These are phyloP conservation scores for Ennomos erosarius DNA, from an alignment of 2,888 invertebrate genomes.

Conservation along the genomic window DNA sequence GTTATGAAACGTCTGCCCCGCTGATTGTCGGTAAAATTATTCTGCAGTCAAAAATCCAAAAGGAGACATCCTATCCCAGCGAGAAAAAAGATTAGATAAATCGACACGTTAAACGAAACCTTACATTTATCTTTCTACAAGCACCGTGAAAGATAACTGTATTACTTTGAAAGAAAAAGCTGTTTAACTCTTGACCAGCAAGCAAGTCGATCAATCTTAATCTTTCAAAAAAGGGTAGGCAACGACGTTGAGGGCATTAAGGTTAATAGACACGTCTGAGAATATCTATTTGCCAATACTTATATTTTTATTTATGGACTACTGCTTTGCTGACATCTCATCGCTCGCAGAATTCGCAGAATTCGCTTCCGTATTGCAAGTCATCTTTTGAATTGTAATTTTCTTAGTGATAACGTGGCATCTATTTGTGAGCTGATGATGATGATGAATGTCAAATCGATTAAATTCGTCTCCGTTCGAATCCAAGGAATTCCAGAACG, in stretches of 20 bases:
- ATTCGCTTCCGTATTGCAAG: too few relatives aligned
- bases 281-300: conserved; percentile 14
- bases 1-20: too few relatives aligned
- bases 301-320: conserved; percentile 13
- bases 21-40: too few relatives aligned
- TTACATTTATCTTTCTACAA: not conserved
- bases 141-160: conserved; percentile 13
- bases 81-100: too few relatives aligned
- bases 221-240: conserved; percentile 19
- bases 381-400: too few relatives aligned
- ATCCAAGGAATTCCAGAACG: conserved; percentile 34
- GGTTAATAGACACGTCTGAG: conserved; percentile 21
- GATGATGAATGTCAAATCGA: not conserved
- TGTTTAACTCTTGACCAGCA: conserved; percentile 26
- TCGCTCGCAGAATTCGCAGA: too few relatives aligned
- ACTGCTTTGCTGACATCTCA: too few relatives aligned
- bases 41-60: too few relatives aligned
- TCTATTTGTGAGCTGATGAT: too few relatives aligned
- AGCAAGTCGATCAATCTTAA: conserved; percentile 27
- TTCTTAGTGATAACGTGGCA: too few relatives aligned
- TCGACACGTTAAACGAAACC: not conserved
- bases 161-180: conserved; percentile 24
- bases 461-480: conserved; percentile 27
- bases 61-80: too few relatives aligned
- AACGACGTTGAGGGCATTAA: conserved; percentile 20